phyloP scores from a whole-genome alignment of 2,113 vertebrate genomes.

The Deroptyus accipitrinus region DNA sequence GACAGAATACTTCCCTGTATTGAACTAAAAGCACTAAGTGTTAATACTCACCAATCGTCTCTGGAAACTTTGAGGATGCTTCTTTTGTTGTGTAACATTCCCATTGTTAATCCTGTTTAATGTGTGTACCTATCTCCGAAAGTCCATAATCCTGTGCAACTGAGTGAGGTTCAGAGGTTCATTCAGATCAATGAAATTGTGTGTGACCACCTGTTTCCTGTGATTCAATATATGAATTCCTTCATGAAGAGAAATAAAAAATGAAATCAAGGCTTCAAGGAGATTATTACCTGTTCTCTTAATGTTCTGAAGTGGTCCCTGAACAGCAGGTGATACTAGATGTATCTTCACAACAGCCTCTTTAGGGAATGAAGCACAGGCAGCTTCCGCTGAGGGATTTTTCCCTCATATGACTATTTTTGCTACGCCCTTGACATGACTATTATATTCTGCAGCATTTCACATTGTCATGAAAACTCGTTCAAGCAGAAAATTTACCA shows the following conservation, averaged over 20 bases:
- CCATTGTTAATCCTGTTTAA: background rate
- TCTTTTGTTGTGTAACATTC: background rate
- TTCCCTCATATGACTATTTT: background rate
- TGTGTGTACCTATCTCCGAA: background rate
- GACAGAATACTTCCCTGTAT: background rate
- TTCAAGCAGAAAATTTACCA: constrained; percentile 24
- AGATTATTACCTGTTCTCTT: background rate
- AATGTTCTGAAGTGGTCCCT: background rate
- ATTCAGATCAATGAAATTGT: background rate
- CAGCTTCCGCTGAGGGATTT: background rate
- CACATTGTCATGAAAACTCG: background rate
- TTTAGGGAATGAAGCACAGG: background rate
- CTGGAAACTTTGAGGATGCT: background rate
- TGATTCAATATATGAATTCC: background rate
- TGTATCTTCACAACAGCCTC: background rate
- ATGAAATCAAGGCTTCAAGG: background rate
- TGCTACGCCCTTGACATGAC: background rate
- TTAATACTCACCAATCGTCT: background rate
- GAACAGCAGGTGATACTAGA: background rate
- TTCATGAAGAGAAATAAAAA: background rate
- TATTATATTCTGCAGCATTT: constrained; percentile 3
- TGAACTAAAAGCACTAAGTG: background rate
- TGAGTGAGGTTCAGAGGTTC: background rate
- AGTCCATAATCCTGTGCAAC: background rate
- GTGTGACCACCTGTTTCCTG: background rate